Base-by-base conservation (phyloP, 53 echinoderm and acorn worm species). In the Paracentrotus lividus region DNA sequence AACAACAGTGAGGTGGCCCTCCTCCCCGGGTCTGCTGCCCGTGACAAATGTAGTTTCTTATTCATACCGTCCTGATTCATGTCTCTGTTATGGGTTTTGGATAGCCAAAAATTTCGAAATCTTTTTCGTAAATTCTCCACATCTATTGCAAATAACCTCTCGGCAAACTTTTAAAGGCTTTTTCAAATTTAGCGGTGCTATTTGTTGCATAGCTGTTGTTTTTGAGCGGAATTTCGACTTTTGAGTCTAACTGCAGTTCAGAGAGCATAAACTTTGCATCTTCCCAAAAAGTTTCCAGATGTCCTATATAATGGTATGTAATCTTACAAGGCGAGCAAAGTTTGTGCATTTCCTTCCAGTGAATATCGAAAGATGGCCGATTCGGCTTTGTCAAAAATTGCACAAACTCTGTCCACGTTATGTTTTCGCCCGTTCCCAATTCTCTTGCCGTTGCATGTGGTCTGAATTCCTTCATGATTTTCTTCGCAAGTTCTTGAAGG, bases 151-250 rank as follows among this genome's bases (percentile, higher is more conserved):
- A 32, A 44, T 93, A 84, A 15, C 90, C 93, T 40, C 86, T 77
- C 0, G 95, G 94, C 16, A 97, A 84, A 53, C 88, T 84, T 34
- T 64, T 94, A 45, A 95, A 99, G 44, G 93, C 95, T 16, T 75
- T 94, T 12, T 99, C 96, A 49, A 90, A 96, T 5, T 88, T 78
- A 13, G 90, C 59, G 0, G 97, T 91, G 93, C 99, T 99, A 94
- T 99, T 99, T 23, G 99, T 99, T 2, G 98, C 97, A 58, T 98
- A 96, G 64, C 97, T 97, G 57, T 96, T 97, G 23, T 92, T 92
- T 32, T 78, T 85, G 0, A 95, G 77, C 12, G 97, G 97, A 85
- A 86, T 97, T 32, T 93, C 27, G 1, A 99, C 91, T 12, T 52
- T 24, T 4, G 72, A 47, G 51, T 75, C 76, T 49, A 95, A 66